phyloP scores from a whole-genome alignment of 2,113 vertebrate genomes.

The Hypanus sabinus region DNA sequence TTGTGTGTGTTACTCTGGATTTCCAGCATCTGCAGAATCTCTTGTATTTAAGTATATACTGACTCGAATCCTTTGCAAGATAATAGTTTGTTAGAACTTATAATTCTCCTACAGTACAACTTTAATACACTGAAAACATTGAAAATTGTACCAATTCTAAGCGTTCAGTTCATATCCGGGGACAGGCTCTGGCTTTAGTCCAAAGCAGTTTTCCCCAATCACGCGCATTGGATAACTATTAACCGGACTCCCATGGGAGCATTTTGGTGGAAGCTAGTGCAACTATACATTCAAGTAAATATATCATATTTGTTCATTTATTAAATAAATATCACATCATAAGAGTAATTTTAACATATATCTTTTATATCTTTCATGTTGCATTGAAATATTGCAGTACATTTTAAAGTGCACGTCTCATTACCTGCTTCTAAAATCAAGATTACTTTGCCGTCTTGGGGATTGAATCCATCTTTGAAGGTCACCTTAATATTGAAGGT shows the following conservation, averaged over 20 bases:
- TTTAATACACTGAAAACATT: not conserved
- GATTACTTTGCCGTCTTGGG: constrained; percentile 59
- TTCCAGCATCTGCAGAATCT: no score
- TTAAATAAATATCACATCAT: not conserved
- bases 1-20: no score
- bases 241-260: no score
- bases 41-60: not conserved
- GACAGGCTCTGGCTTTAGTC: not conserved
- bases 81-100: not conserved
- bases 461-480: constrained; percentile 63
- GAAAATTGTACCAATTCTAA: not conserved
- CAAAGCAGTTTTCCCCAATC: not conserved
- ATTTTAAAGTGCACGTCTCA: not conserved
- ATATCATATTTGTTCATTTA: not conserved
- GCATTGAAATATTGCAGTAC: not conserved
- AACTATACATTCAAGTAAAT: not conserved
- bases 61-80: not conserved
- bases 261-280: not conserved
- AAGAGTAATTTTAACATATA: not conserved
- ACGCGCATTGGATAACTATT: not conserved
- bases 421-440: constrained; percentile 70
- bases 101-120: not conserved
- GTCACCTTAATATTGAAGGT: constrained; percentile 66
- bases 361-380: not conserved
- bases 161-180: not conserved